Evolutionary conservation across 2,113 vertebrate genomes (phyloP).

Genomic region (Notarius quadriscutis): DNA sequence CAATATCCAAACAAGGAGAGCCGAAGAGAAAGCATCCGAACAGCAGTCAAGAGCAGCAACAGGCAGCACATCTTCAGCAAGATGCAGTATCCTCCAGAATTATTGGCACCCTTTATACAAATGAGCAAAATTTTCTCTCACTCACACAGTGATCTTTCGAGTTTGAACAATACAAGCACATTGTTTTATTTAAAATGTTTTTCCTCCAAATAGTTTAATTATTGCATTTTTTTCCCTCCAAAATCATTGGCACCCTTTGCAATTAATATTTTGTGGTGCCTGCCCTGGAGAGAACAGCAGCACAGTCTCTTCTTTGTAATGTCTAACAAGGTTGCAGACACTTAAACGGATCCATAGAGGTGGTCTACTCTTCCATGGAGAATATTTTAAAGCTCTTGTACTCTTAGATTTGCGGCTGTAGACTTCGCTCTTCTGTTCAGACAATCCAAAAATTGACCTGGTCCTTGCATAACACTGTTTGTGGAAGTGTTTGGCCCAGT

Average conservation of each 20-base stretch:
- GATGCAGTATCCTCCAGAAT: neutral
- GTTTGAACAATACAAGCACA: neutral
- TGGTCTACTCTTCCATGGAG: neutral
- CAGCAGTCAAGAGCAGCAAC: neutral
- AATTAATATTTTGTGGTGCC: too few relatives aligned
- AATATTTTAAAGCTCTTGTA: neutral
- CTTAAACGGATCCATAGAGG: neutral
- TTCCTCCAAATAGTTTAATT: neutral
- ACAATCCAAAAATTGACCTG: neutral
- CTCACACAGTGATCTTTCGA: neutral
- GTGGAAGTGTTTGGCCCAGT: neutral
- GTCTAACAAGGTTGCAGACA: too few relatives aligned
- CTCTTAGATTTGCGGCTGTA: neutral
- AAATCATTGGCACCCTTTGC: too few relatives aligned
- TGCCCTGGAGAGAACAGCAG: too few relatives aligned
- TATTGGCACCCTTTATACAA: neutral
- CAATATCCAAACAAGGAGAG: neutral
- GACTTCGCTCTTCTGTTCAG: neutral
- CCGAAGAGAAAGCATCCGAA: neutral
- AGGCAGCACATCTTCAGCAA: neutral
- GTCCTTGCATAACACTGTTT: neutral
- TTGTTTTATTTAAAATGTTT: too few relatives aligned
- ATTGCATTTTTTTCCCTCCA: too few relatives aligned
- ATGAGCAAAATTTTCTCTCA: neutral
- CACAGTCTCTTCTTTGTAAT: too few relatives aligned